These are phyloP conservation scores for Hydropsyche tenuis DNA, from an alignment of 1,140 invertebrate genomes.

Conservation along the genomic window DNA sequence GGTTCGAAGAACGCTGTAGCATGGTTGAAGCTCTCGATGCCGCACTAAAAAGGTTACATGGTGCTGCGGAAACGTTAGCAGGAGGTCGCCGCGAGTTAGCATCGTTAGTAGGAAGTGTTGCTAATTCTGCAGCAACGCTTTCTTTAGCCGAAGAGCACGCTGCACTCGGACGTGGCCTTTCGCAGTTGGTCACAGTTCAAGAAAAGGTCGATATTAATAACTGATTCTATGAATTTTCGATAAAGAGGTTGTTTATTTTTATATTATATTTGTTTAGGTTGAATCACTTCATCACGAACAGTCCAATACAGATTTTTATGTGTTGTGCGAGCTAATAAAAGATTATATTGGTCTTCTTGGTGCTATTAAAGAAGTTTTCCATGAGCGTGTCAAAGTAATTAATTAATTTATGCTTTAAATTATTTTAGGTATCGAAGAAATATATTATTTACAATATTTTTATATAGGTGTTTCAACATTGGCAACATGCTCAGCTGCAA, in stretches of 20 bases:
- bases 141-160: constrained; percentile 96
- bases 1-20: constrained; percentile 96
- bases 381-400: constrained; percentile 88
- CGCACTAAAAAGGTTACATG: constrained; percentile 87
- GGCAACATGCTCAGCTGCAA: constrained; percentile 96
- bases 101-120: constrained; percentile 77
- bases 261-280: constrained; percentile 64
- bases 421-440: background rate
- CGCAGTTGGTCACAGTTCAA: constrained; percentile 92
- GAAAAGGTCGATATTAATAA: constrained; percentile 80
- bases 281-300: constrained; percentile 90
- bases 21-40: constrained; percentile 92
- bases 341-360: constrained; percentile 95
- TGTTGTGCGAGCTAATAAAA: constrained; percentile 91
- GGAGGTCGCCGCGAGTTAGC: constrained; percentile 87
- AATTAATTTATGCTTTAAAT: too few species aligned
- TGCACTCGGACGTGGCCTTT: constrained; percentile 87
- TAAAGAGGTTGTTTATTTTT: too few species aligned
- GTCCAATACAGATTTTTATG: constrained; percentile 93
- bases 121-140: constrained; percentile 83
- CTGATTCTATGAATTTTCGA: too few species aligned
- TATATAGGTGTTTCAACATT: constrained; percentile 86
- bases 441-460: constrained; percentile 5
- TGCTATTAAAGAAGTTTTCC: constrained; percentile 96
- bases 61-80: constrained; percentile 88